Evolutionary conservation across 2,113 vertebrate species (phyloP).

Genomic region (Pagrus major): DNA sequence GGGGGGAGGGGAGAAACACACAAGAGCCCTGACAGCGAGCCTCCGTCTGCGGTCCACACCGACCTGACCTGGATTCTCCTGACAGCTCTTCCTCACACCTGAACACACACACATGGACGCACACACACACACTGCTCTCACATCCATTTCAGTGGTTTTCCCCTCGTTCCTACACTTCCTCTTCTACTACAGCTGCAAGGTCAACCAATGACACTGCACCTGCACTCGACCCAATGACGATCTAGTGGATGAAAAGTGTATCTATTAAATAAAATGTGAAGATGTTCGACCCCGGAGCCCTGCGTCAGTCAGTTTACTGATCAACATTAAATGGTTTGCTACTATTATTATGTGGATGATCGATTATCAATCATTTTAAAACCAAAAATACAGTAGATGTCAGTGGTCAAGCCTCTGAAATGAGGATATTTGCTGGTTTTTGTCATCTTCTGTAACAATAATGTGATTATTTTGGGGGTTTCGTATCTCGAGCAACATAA

Average conservation of each 20-base stretch:
- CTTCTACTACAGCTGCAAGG: constrained; percentile 28
- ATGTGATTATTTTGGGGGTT: not conserved
- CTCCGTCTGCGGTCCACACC: constrained; percentile 21
- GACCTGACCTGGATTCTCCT: constrained; percentile 55
- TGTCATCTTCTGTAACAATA: not conserved
- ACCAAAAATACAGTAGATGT: not conserved
- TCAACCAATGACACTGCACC: constrained; percentile 37
- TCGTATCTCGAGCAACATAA: not conserved
- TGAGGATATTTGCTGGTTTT: not conserved
- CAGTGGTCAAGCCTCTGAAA: not conserved
- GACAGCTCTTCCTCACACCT: constrained; percentile 34
- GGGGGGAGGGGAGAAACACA: constrained; percentile 7
- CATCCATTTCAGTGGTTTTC: not conserved
- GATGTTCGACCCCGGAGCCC: too few relatives aligned
- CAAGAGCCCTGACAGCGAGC: constrained; percentile 13
- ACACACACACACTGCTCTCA: not conserved
- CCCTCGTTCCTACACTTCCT: not conserved
- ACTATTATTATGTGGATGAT: not conserved
- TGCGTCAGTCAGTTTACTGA: too few relatives aligned
- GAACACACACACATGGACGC: not conserved
- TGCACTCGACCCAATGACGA: not conserved
- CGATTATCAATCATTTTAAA: not conserved
- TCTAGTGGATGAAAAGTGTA: too few relatives aligned
- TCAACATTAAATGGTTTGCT: not conserved
- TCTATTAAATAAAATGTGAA: too few relatives aligned